These are phyloP conservation scores for Charaxes varanes DNA, from an alignment of 1,140 invertebrate species.

Conservation along the genomic window DNA sequence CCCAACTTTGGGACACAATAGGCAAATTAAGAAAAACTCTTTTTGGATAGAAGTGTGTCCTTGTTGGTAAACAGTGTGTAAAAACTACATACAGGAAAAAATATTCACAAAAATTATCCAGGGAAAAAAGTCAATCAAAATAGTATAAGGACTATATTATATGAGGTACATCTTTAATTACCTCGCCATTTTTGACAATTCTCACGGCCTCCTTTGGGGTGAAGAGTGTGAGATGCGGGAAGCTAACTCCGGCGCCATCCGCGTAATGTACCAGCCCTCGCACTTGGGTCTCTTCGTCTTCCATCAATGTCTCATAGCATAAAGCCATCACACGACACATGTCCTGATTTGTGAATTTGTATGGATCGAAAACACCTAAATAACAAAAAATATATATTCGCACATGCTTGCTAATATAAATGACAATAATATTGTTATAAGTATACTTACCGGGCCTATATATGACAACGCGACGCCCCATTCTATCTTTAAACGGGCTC, in stretches of 20 bases:
- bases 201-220: constrained; percentile 84
- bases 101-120: no score
- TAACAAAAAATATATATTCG: constrained; percentile 18
- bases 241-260: constrained; percentile 82
- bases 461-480: constrained; percentile 85
- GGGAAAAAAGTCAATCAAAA: constrained; percentile 2
- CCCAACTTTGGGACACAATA: no score
- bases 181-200: constrained; percentile 87
- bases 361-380: constrained; percentile 86
- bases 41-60: no score
- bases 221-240: constrained; percentile 84
- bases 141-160: background rate
- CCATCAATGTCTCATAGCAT: constrained; percentile 86
- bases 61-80: no score
- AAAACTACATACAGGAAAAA: no score
- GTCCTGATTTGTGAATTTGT: constrained; percentile 84
- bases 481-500: constrained; percentile 83
- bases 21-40: no score
- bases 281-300: constrained; percentile 87
- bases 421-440: no score
- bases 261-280: constrained; percentile 83
- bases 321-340: constrained; percentile 87
- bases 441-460: constrained; percentile 80
- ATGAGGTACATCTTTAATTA: constrained; percentile 33
- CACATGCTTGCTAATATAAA: no score